Base-by-base conservation (phyloP, 2,888 invertebrate genomes). In the Epirrhoe tristata region DNA sequence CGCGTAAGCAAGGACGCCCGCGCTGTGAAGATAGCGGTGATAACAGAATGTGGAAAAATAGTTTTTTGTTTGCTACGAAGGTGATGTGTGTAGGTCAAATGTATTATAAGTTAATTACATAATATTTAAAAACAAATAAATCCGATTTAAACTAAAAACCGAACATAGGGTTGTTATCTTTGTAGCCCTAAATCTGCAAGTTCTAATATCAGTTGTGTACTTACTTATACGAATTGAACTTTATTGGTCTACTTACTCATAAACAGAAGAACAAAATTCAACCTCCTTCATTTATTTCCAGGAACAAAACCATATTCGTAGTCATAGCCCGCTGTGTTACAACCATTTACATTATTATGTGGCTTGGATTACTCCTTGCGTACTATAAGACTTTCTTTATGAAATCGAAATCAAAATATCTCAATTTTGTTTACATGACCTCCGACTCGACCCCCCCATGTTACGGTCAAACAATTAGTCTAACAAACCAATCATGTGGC, bases 401-500 rank as follows among this genome's bases (percentile, higher is more conserved):
- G 51, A 61, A 64, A 71, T 64, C 62, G 58, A 72, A 72, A 69
- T 67, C 46, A 69, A 64, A 60, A 70, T 66, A 65, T 53, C 63
- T 64, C 58, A 60, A 67, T 70, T 66, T 69, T 53, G 32, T 63
- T 65, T 52, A 63, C 62, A 58, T 69, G 73, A 74, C 73, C 74
- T 53, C 67, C 63, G 70, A 70, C 72, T 71, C 31, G 61, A 60
- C 58, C 51, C 59, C n/a, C 64, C 16, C 46, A 66, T 66, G 70
- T 66, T 64, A 66, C 74, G 71, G 70, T 66, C 71, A 64, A 61
- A 69, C 71, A 58, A 70, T 74, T 74, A 73, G 63, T 72, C 64
- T 74, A 74, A 74, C 74, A 69, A 74, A 70, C 74, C 74, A 73
- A 74, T 74, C 73, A 71, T 52, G 57, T 59, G 58, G 64, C 71